Base-by-base conservation (phyloP, 2,888 invertebrate genomes). In the Diachrysia chrysitis region DNA sequence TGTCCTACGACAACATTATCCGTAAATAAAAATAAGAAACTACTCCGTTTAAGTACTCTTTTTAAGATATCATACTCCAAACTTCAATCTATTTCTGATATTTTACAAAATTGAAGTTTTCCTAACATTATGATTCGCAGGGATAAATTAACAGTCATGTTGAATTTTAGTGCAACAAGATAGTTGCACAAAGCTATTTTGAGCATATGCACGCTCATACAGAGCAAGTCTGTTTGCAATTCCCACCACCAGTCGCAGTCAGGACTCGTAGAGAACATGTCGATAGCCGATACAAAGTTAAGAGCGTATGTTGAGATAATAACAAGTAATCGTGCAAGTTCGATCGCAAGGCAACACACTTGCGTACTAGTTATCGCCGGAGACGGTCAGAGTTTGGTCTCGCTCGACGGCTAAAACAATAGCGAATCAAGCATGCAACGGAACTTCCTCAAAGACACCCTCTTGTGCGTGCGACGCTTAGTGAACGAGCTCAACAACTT, bases 401-500 rank as follows among this genome's bases (percentile, higher is more conserved):
- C 79, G 85, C 86, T 91, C 87, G 86, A 86, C 86, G 83, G 86
- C 90, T 93, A 89, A 92, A 93, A 94, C 93, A 94, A 94, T 93
- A 91, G 91, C 90, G 90, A 93, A 94, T 94, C 93, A 93, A 93
- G 91, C 92, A 94, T 95, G 93, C 93, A 92, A 89, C 90, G 91
- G 92, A 95, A 94, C 93, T 94, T 92, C 87, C 87, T 88, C 92
- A 90, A 92, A 93, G 92, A 94, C 91, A 92, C 90, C 91, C 90
- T 90, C 92, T 90, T 87, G 92, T 93, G 94, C 93, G 94, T 94
- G 92, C 88, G 88, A 90, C 90, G 92, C 90, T 93, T 89, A 91
- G 92, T 85, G 90, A 92, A 89, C 86, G 87, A 89, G 88, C 86
- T 76, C 74, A 76, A 85, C 83, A 93, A 94, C 94, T 94, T 93